Percentiles rank a stretch among this genome's conserved stretches.
Evolutionary conservation across 2,888 invertebrate species (phyloP).

Genomic region (Dromius quadrimaculatus): DNA sequence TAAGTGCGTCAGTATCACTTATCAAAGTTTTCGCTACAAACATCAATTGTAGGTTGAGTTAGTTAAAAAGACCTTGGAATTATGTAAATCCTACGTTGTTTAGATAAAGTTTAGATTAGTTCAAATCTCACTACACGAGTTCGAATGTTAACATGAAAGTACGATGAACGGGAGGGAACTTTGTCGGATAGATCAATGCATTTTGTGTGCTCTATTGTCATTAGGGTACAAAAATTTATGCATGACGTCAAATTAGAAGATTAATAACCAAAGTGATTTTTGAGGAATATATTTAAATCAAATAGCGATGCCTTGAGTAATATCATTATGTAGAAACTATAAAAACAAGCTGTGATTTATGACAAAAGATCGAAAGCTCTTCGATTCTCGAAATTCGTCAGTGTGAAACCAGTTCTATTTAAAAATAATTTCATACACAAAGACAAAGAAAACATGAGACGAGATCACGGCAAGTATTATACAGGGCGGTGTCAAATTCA

Average conservation of each 20-base stretch:
- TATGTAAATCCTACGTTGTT: slow-evolving; percentile 34
- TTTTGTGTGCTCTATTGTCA: no score
- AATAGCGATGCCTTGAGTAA: no score
- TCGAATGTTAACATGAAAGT: slow-evolving; percentile 5
- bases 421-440: slow-evolving; percentile 34
- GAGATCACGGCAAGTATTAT: slow-evolving; percentile 14
- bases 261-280: no score
- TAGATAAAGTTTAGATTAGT: slow-evolving; percentile 37
- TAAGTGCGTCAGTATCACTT: neutral
- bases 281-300: no score
- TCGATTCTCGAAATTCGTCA: slow-evolving; percentile 26
- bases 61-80: slow-evolving; percentile 28
- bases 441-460: slow-evolving; percentile 6
- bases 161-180: neutral
- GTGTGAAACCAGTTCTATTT: slow-evolving; percentile 28
- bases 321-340: no score
- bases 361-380: no score
- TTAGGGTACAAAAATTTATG: no score
- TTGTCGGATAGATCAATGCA: no score
- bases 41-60: slow-evolving; percentile 26
- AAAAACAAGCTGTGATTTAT: no score
- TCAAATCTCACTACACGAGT: slow-evolving; percentile 25
- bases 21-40: slow-evolving; percentile 19
- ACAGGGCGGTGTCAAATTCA: slow-evolving; percentile 1
- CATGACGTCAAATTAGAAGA: no score